Evolutionary conservation across 2,888 invertebrate genomes (phyloP), one percentile per base, ranked within the genome.

Genomic region (Thyatira batis): DNA sequence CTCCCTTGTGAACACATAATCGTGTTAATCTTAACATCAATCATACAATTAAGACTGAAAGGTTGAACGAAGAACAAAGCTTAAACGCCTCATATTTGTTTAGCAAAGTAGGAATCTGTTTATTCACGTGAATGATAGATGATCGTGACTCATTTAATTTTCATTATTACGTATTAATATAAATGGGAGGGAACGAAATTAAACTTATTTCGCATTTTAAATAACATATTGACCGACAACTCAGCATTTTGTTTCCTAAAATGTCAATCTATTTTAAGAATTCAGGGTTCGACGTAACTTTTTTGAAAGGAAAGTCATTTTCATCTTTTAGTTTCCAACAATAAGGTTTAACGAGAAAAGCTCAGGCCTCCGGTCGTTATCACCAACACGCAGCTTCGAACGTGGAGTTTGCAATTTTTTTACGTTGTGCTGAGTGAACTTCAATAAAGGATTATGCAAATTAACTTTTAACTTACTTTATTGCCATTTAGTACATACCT

Each of bases 21-120:
- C 74, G 72, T 63, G 70, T 78, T 80, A 77, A 73, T 74, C 76
- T 71, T 63, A 57, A 62, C 75, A 81, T 80, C 73, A 75, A 79
- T 80, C 78, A 69, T 67, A 53, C 73, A 73, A 79, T 79, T 75
- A 78, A 68, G 68, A 71, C 17, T 39, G 39, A 17, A 17, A 39
- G 57, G 60, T 60, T 54, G 61, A 60, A 61, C 57, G 57, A 54
- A 54, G 39, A 39, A 39, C 39, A 39, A 39, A 39, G 39, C 39
- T 58, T 51, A 60, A 59, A 60, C 52, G 60, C 61, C 39, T 39
- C 13, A 13, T 39, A 39, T 39, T 17, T 45, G 21, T 45, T 45
- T 45, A 27, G 20, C 20, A 49, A 49, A 46, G 17, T 25, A 44
- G 50, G 39, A 45, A 52, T 45, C 39, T 30, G 52, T 45, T 25